Percentiles rank a stretch among this genome's conserved stretches.
These are phyloP conservation scores for Sialis lutaria DNA, from an alignment of 2,888 invertebrate species.

Conservation along the genomic window DNA sequence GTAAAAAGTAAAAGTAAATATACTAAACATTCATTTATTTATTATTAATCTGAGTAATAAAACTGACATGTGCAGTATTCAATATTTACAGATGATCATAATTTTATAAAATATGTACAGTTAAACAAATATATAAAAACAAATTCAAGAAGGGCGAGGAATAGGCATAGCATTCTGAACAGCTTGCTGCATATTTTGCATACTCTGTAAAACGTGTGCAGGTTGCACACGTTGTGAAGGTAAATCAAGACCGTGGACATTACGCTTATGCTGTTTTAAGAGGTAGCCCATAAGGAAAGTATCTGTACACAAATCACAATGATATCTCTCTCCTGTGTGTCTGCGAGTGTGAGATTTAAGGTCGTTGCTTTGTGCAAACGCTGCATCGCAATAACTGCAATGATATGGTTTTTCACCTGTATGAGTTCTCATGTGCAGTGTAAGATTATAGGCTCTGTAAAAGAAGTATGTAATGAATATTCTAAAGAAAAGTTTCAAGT, in stretches of 20 bases:
- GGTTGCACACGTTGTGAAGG: conserved; percentile 23
- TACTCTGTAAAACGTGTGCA: too few relatives aligned
- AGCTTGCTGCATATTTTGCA: too few relatives aligned
- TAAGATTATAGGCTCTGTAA: conserved; percentile 34
- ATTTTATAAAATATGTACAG: too few relatives aligned
- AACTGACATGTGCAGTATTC: too few relatives aligned
- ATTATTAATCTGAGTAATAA: too few relatives aligned
- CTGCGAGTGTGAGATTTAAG: conserved; percentile 36
- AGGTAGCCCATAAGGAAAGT: conserved; percentile 36
- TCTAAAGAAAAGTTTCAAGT: background rate
- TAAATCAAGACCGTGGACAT: conserved; percentile 20
- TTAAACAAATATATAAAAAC: too few relatives aligned
- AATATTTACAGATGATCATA: too few relatives aligned
- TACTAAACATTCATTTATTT: too few relatives aligned
- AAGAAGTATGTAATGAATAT: conserved; percentile 11
- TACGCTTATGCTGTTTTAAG: conserved; percentile 35
- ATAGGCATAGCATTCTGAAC: too few relatives aligned
- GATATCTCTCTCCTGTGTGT: conserved; percentile 38
- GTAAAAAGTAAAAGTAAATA: too few relatives aligned
- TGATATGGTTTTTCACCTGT: conserved; percentile 36
- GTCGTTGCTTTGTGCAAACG: conserved; percentile 39
- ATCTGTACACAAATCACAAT: conserved; percentile 34
- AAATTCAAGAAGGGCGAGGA: too few relatives aligned
- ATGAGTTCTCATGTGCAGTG: conserved; percentile 38
- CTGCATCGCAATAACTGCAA: conserved; percentile 36